A percentile compares a stretch with the other conserved stretches of the same genome.
phyloP scores from a whole-genome alignment of 2,888 invertebrate genomes.

The Latrodectus elegans region DNA sequence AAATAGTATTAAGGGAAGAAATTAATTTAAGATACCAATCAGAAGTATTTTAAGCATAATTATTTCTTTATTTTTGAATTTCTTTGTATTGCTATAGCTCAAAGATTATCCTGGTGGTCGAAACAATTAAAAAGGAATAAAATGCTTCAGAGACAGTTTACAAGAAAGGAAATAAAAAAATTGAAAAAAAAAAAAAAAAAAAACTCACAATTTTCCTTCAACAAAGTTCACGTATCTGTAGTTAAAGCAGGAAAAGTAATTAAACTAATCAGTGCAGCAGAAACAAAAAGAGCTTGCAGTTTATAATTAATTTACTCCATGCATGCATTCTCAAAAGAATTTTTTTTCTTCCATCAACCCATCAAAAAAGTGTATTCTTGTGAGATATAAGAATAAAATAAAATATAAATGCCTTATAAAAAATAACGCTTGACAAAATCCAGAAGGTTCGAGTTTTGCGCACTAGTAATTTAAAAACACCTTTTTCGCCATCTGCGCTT shows the following conservation, averaged over 20 bases:
- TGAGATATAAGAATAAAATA: slow-evolving; percentile 39
- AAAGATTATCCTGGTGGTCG: not conserved
- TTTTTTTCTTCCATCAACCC: slow-evolving; percentile 28
- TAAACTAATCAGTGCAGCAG: slow-evolving; percentile 64
- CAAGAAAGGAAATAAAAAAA: not conserved
- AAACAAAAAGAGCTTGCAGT: slow-evolving; percentile 56
- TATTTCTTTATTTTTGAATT: not conserved
- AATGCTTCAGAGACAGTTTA: slow-evolving; percentile 28
- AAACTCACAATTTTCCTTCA: slow-evolving; percentile 3
- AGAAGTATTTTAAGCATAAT: too few relatives aligned
- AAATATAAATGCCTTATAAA: slow-evolving; percentile 25
- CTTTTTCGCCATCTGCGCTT: slow-evolving; percentile 30
- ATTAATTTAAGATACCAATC: too few relatives aligned
- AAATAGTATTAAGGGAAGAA: too few relatives aligned
- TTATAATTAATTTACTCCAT: slow-evolving; percentile 61
- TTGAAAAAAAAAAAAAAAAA: not conserved
- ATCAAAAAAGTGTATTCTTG: slow-evolving; percentile 49
- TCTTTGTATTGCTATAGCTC: not conserved
- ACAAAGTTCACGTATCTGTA: slow-evolving; percentile 36
- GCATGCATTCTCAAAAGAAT: slow-evolving; percentile 22
- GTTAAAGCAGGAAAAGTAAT: slow-evolving; percentile 55
- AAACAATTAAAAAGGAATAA: slow-evolving; percentile 54
- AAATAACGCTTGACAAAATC: slow-evolving; percentile 39
- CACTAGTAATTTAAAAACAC: slow-evolving; percentile 17
- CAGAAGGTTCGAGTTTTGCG: slow-evolving; percentile 37